Base-by-base conservation (phyloP, 2,888 invertebrate genomes). In the Tortrix viridana region DNA sequence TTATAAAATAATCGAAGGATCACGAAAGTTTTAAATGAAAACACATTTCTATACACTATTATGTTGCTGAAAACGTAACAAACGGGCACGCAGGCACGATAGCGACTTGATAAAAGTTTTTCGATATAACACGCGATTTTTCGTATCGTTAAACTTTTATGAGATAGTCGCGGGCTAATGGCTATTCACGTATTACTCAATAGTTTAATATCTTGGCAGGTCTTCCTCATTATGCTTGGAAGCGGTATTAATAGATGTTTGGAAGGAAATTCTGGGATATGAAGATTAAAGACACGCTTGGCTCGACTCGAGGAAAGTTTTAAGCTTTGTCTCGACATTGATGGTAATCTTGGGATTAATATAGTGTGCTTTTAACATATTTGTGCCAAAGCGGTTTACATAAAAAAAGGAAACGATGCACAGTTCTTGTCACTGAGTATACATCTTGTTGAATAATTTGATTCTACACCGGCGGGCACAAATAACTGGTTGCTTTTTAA, bases 161-260 rank as follows among this genome's bases (percentile, higher is more conserved):
- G 26, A 2, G 37, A 32, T n/a, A 26, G 48, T 4, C 9, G 37
- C 46, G 16, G 49, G 49, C 48, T 44, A 44, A 44, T 56, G 22
- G 32, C 12, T 22, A 48, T 54, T 19, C 47, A 43, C 19, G 26
- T 20, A 23, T 41, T 54, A 48, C 19, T 55, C 19, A 26, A 48
- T 49, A 48, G 49, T 49, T 61, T 43, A 41, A 55, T 49, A 54
- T 55, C 55, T 61, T 61, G 61, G 56, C 56, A 56, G 49, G 43
- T 37, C 49, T 50, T 37, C 49, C 43, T 56, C 44, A 56, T 54
- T 60, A 56, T 56, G 12, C 43, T 43, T 16, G 22, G 32, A 18
- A 16, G 37, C n/a, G 14, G 16, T 9, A 20, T 22, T n/a, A 53
- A 53, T 53, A 41, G 41, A 53, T 20, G n/a, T 9, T 38, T 37